These are phyloP conservation scores for Australoheros scitulus DNA, from an alignment of 2,113 vertebrate genomes.

Conservation along the genomic window DNA sequence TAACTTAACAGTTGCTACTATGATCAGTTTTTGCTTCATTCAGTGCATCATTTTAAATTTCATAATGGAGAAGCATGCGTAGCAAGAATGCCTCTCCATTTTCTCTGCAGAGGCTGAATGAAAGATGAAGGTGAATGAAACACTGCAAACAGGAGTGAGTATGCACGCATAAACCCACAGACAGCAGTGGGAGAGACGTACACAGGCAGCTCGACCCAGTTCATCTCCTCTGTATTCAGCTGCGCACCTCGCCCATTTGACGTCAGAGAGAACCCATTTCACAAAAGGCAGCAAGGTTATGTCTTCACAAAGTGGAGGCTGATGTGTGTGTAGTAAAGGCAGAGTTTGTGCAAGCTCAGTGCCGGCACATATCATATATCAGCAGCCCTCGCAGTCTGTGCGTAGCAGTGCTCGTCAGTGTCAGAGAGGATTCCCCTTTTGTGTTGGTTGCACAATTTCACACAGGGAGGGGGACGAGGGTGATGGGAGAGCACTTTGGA, in stretches of 20 bases:
- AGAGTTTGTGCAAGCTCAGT: slow-evolving; percentile 56
- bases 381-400: slow-evolving; percentile 40
- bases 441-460: slow-evolving; percentile 60
- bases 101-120: slow-evolving; percentile 63
- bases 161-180: slow-evolving; percentile 56
- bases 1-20: slow-evolving; percentile 7
- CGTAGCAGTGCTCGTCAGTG: slow-evolving; percentile 50
- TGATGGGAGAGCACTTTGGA: slow-evolving; percentile 17
- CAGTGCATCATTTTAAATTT: slow-evolving; percentile 38
- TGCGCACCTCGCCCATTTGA: slow-evolving; percentile 58
- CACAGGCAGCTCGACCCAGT: slow-evolving; percentile 62
- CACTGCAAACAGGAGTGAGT: slow-evolving; percentile 42
- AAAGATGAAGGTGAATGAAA: slow-evolving; percentile 68
- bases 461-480: slow-evolving; percentile 22
- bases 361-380: slow-evolving; percentile 60
- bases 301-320: slow-evolving; percentile 43
- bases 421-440: slow-evolving; percentile 79
- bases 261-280: slow-evolving; percentile 68
- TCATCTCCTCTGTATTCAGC: slow-evolving; percentile 66
- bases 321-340: slow-evolving; percentile 32
- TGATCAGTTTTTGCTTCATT: slow-evolving; percentile 35
- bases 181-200: slow-evolving; percentile 49
- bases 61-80: slow-evolving; percentile 31
- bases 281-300: slow-evolving; percentile 63
- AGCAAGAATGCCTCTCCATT: slow-evolving; percentile 40